A percentile compares a stretch with the other conserved stretches of the same genome.
Conservation (phyloP, 2,797 vertebrate genomes). For the Carapus acus region DNA sequence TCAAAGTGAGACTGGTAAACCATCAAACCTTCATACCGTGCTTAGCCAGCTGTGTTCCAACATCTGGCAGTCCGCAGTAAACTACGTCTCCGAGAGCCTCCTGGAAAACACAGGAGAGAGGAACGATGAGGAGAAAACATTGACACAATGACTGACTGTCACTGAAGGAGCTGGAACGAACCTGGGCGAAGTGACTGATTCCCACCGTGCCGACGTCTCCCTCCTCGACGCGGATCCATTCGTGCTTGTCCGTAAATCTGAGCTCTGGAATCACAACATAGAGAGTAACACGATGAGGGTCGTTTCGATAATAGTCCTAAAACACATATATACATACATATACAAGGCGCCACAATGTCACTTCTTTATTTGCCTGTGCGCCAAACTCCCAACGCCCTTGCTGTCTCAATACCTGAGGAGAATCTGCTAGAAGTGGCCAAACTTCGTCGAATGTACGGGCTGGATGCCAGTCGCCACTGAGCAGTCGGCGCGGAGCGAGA, state of each 20-base stretch:
- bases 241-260: constrained; percentile 96
- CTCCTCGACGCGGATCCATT: constrained; percentile 90
- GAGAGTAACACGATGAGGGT: constrained; percentile 6
- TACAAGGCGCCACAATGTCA: neutral
- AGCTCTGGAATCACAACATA: constrained; percentile 75
- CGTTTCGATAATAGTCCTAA: neutral
- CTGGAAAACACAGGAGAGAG: constrained; percentile 65
- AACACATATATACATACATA: neutral
- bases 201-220: constrained; percentile 85
- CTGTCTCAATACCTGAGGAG: constrained; percentile 58
- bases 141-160: neutral
- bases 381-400: constrained; percentile 1
- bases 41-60: constrained; percentile 88
- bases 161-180: constrained; percentile 42
- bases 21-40: constrained; percentile 80
- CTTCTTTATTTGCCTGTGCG: constrained; percentile 27
- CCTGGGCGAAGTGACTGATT: constrained; percentile 97
- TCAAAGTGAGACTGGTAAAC: too few species aligned
- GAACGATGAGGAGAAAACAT: too few species aligned
- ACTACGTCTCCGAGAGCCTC: constrained; percentile 96
- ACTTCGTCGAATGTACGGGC: constrained; percentile 46
- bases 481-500: constrained; percentile 30
- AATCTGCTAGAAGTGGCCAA: constrained; percentile 57
- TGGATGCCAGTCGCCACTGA: constrained; percentile 34
- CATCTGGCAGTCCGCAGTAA: constrained; percentile 94